Evolutionary conservation across 2,797 vertebrate genomes (phyloP).

Genomic region (Acanthurus lineatus): DNA sequence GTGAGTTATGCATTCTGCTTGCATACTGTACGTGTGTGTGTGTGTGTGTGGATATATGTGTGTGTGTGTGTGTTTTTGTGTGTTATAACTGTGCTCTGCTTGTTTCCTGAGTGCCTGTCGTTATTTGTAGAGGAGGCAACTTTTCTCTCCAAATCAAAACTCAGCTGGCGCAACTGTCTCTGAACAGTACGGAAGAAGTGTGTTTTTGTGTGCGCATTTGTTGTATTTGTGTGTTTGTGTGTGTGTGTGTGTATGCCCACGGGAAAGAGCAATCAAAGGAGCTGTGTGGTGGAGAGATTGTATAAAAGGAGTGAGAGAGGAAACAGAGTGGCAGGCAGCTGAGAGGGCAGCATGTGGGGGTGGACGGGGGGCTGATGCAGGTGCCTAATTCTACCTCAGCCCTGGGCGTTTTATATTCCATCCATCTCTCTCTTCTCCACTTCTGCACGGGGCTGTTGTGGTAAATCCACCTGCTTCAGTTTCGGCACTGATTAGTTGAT

Average conservation of each 20-base stretch:
- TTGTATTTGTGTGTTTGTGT: slow-evolving; percentile 27
- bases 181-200: slow-evolving; percentile 52
- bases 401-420: slow-evolving; percentile 66
- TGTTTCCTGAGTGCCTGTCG: slow-evolving; percentile 71
- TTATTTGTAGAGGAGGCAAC: slow-evolving; percentile 75
- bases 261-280: slow-evolving; percentile 76
- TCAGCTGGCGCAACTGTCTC: slow-evolving; percentile 71
- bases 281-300: slow-evolving; percentile 71
- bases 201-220: slow-evolving; percentile 48
- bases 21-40: background rate
- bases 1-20: slow-evolving; percentile 48
- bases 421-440: slow-evolving; percentile 42
- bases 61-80: slow-evolving; percentile 38
- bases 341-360: slow-evolving; percentile 77
- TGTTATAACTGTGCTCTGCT: slow-evolving; percentile 46
- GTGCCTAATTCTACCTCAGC: slow-evolving; percentile 78
- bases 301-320: slow-evolving; percentile 68
- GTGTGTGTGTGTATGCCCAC: slow-evolving; percentile 48
- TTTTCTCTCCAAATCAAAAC: slow-evolving; percentile 75
- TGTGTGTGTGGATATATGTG: slow-evolving; percentile 10
- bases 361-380: slow-evolving; percentile 76
- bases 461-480: slow-evolving; percentile 63
- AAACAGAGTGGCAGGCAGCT: slow-evolving; percentile 78
- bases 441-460: slow-evolving; percentile 29
- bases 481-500: slow-evolving; percentile 48